Base-by-base conservation (phyloP, 2,888 invertebrate genomes). In the Cheiracanthium punctorium region DNA sequence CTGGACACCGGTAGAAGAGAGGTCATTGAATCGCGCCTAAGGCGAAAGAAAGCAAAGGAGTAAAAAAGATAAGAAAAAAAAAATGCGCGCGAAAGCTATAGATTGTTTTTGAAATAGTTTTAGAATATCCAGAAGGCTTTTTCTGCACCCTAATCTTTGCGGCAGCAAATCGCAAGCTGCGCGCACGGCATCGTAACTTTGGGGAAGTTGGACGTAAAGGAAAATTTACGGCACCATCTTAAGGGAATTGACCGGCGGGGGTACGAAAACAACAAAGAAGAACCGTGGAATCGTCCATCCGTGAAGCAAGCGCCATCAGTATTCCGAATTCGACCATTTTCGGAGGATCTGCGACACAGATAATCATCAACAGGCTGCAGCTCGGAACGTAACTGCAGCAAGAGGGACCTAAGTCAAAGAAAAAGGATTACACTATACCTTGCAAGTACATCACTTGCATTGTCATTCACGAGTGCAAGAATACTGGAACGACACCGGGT, bases 171-270 rank as follows among this genome's bases (percentile, higher is more conserved):
- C 29, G 48, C 41, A 72, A 82, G 76, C 28, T 72, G 48, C 70
- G 75, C 71, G 71, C 76, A 82, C 72, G 64, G 71, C 72, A 77
- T 72, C 77, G 43, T 71, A 82, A 82, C 76, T 76, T 82, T 48
- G 69, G 71, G 65, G 71, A 65, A 76, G 76, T 64, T 52, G 65
- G 77, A 76, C 48, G 65, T 71, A 72, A 64, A 82, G 71, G 71
- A 73, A 77, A 85, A 74, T 79, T 85, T 79, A 85, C 64, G 69
- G 69, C 80, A 74, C 71, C 76, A 43, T 80, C 71, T 71, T 71
- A 71, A 76, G 85, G 79, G 85, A 85, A 86, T 80, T 80, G 80
- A 80, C 80, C 80, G 86, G 67, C 79, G 32, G 75, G 24, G 73
- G 65, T 69, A 32, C 33, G 64, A 69, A 58, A 75, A 37, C 29